A percentile compares a stretch with the other conserved stretches of the same genome.
Evolutionary conservation across 2,113 vertebrate species (phyloP).

Genomic region (Protomyctophum bolini): DNA sequence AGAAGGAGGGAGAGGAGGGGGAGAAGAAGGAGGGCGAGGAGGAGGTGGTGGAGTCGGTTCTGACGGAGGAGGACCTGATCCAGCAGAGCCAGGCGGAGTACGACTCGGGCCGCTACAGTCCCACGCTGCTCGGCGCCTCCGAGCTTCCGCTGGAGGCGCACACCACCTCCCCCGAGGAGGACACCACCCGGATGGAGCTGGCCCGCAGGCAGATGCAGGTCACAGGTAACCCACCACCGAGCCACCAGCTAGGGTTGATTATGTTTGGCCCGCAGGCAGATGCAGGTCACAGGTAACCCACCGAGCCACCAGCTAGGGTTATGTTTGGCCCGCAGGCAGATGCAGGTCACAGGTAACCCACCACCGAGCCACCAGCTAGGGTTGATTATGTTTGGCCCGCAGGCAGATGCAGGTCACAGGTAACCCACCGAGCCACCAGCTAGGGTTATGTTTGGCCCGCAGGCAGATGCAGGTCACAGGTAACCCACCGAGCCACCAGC

Average conservation of each 20-base stretch:
- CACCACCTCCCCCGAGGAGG: slow-evolving; percentile 87
- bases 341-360: slow-evolving; percentile 89
- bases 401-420: slow-evolving; percentile 94
- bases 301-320: no score
- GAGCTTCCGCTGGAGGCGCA: slow-evolving; percentile 93
- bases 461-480: slow-evolving; percentile 94
- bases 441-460: no score
- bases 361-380: no score
- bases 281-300: slow-evolving; percentile 89
- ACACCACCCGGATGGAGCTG: slow-evolving; percentile 84
- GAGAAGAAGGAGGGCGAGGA: slow-evolving; percentile 68
- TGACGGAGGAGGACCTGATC: slow-evolving; percentile 96
- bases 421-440: slow-evolving; percentile 61
- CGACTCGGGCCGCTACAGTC: slow-evolving; percentile 92
- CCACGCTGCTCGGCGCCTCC: slow-evolving; percentile 81
- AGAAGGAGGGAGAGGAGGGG: slow-evolving; percentile 26
- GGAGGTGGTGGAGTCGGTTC: slow-evolving; percentile 84
- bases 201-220: slow-evolving; percentile 91
- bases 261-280: slow-evolving; percentile 89
- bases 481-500: slow-evolving; percentile 45
- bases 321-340: slow-evolving; percentile 89
- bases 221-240: slow-evolving; percentile 81
- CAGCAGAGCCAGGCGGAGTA: slow-evolving; percentile 97
- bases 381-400: slow-evolving; percentile 80
- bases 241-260: no score